phyloP scores from a whole-genome alignment of 1,140 invertebrate species.

The Aradophagus sp. region DNA sequence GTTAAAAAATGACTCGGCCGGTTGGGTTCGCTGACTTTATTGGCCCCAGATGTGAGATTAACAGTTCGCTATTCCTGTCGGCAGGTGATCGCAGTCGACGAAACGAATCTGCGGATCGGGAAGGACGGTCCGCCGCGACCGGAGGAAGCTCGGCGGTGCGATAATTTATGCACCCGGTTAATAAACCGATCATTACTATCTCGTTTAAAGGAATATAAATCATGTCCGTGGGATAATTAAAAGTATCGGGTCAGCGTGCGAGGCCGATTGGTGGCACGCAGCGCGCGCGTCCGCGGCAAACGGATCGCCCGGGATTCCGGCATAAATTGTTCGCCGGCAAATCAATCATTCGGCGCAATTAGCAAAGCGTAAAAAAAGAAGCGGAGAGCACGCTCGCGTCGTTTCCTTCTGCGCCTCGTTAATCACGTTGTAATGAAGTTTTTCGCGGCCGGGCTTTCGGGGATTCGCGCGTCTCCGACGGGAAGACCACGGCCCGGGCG shows the following conservation, averaged over 20 bases:
- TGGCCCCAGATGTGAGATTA: too few species aligned
- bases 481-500: slow-evolving; percentile 7
- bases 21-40: slow-evolving; percentile 52
- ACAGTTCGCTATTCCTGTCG: slow-evolving; percentile 32
- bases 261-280: slow-evolving; percentile 15
- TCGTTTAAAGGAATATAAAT: slow-evolving; percentile 37
- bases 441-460: slow-evolving; percentile 27
- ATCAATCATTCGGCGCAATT: slow-evolving; percentile 45
- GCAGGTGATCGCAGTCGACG: background rate
- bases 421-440: slow-evolving; percentile 49
- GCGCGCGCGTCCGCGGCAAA: slow-evolving; percentile 21
- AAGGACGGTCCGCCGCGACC: too few species aligned
- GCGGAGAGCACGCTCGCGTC: background rate
- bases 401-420: slow-evolving; percentile 41
- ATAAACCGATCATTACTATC: slow-evolving; percentile 27
- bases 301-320: slow-evolving; percentile 11
- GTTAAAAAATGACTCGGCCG: slow-evolving; percentile 60
- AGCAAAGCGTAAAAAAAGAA: slow-evolving; percentile 29
- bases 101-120: too few species aligned
- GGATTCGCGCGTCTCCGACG: slow-evolving; percentile 23
- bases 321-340: slow-evolving; percentile 26
- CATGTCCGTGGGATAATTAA: slow-evolving; percentile 36
- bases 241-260: too few species aligned
- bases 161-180: slow-evolving; percentile 29
- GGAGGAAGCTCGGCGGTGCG: too few species aligned